Evolutionary conservation across 2,888 invertebrate genomes (phyloP), one percentile per base, ranked within the genome.

Genomic region (Thelaira solivaga): DNA sequence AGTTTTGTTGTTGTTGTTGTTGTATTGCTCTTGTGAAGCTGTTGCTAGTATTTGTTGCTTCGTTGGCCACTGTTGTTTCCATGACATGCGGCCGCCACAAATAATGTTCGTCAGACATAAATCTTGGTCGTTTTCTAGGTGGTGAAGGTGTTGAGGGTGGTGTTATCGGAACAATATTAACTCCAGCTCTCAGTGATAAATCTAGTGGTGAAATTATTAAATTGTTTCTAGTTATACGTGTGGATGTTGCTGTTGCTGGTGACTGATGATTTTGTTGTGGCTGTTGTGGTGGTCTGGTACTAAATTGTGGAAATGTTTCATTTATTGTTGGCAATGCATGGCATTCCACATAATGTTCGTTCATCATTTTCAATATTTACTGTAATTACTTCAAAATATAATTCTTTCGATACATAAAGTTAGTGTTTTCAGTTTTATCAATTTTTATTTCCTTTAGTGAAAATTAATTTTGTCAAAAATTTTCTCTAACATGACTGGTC

Each of bases 121-220:
- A 86, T 85, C 86, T 84, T 76, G 83, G 81, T 20, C 88, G 86
- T 76, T 89, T 89, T 49, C 89, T 81, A 11, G 89, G 89, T 4
- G 89, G 89, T 55, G 89, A 89, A 26, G 89, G 89, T 43, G 89
- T 89, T 57, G 89, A 86, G 31, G 89, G 89, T 41, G 89, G 89
- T 47, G 89, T 89, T 76, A 89, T 89, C 81, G 89, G 89, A 68
- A 86, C 85, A 57, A 85, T 82, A 71, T 84, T 86, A 55, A 78
- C 78, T 18, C 87, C 80, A 16, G 88, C 84, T 34, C 89, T 84
- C 64, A 89, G 76, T 31, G 89, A 89, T 47, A 89, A 84, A 82
- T 89, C 89, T 75, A 89, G 80, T 20, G 89, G 89, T 10, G 89
- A 88, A 41, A 88, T 80, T 80, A 87, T 74, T 71, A 69, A 69